phyloP scores from a whole-genome alignment of 37 sponge, comb jelly and placozoan species.

The Chondrilla cf. caribensis region DNA sequence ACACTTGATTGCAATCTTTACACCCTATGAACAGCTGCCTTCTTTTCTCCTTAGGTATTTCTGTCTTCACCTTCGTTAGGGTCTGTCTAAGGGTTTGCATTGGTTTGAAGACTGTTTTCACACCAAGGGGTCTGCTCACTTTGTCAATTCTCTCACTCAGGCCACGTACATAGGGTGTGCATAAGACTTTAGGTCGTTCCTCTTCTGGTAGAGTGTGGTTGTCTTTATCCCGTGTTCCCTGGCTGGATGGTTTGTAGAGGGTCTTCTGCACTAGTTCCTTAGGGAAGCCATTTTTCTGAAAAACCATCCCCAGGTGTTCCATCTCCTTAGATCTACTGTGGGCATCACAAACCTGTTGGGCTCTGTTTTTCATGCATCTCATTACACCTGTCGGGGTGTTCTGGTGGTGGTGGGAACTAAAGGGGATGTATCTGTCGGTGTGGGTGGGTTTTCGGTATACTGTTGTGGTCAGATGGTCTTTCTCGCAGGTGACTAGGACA shows the following conservation, averaged over 20 bases:
- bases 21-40: too few species aligned
- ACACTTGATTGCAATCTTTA: too few species aligned
- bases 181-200: too few species aligned
- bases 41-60: too few species aligned
- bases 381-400: constrained; percentile 13
- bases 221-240: too few species aligned
- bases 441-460: constrained; percentile 34
- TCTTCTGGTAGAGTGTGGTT: too few species aligned
- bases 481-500: not conserved
- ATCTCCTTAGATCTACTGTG: not conserved
- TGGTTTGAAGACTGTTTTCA: too few species aligned
- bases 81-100: too few species aligned
- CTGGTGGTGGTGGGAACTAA: constrained; percentile 37
- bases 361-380: constrained; percentile 18
- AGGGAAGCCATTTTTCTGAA: constrained; percentile 8
- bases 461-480: not conserved
- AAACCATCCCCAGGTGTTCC: not conserved
- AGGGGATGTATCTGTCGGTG: constrained; percentile 32
- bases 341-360: not conserved
- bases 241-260: constrained; percentile 4
- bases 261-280: not conserved
- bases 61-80: too few species aligned
- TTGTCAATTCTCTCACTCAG: too few species aligned
- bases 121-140: too few species aligned
- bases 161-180: too few species aligned